Evolutionary conservation across 2,113 vertebrate species (phyloP).

Genomic region (Oceanites oceanicus): DNA sequence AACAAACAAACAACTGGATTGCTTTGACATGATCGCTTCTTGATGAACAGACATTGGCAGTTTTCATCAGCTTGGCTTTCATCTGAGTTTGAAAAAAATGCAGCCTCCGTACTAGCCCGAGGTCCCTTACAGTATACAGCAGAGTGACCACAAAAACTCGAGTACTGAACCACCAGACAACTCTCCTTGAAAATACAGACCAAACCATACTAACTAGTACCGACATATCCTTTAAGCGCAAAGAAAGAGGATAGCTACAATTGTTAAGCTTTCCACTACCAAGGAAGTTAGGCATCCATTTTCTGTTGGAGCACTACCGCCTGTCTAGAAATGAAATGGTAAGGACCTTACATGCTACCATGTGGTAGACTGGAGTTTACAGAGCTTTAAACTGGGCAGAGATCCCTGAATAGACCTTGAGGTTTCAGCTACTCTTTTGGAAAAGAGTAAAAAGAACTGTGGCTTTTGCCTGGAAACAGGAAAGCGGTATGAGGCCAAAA

Average conservation of each 20-base stretch:
- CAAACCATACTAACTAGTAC: not conserved
- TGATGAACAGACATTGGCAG: not conserved
- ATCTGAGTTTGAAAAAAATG: not conserved
- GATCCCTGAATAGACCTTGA: slow-evolving; percentile 28
- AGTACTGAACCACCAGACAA: not conserved
- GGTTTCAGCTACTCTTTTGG: not conserved
- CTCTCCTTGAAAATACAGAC: not conserved
- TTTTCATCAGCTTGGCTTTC: not conserved
- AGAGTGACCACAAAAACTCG: not conserved
- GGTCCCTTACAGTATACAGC: not conserved
- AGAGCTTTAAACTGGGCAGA: slow-evolving; percentile 3
- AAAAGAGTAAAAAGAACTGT: slow-evolving; percentile 39
- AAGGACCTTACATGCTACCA: not conserved
- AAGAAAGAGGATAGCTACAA: not conserved
- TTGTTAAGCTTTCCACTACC: not conserved
- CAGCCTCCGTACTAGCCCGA: not conserved
- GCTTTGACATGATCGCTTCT: not conserved
- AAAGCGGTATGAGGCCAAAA: slow-evolving; percentile 6
- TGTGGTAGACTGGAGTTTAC: not conserved
- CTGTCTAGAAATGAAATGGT: not conserved
- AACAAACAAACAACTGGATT: not conserved
- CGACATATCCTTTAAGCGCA: not conserved
- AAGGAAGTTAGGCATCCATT: not conserved
- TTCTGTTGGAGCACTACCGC: not conserved
- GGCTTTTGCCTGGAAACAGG: slow-evolving; percentile 47